These are phyloP conservation scores for Trichonephila inaurata DNA, from an alignment of 1,140 invertebrate species.

Conservation along the genomic window DNA sequence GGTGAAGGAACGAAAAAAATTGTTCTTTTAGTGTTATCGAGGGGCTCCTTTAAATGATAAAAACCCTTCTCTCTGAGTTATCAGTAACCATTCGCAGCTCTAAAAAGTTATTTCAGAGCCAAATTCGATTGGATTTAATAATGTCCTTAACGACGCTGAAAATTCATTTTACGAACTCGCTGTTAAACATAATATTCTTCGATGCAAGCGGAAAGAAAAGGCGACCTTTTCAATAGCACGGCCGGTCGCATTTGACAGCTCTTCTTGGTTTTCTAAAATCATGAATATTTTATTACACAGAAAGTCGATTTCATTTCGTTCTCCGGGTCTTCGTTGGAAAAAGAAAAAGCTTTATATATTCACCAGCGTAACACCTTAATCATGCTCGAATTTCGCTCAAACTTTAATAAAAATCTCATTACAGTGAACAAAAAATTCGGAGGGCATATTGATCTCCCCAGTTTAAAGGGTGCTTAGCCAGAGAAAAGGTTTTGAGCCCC, in stretches of 20 bases:
- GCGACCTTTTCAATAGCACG: conserved; percentile 17
- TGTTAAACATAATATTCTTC: conserved; percentile 37
- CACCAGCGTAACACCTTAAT: conserved; percentile 58
- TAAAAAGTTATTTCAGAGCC: conserved; percentile 34
- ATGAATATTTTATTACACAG: conserved; percentile 70
- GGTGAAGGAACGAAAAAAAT: too few relatives aligned
- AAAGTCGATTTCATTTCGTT: conserved; percentile 64
- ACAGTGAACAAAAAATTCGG: conserved; percentile 31
- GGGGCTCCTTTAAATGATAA: neutral
- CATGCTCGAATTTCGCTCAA: conserved; percentile 58
- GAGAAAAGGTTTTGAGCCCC: neutral
- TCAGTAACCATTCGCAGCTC: neutral
- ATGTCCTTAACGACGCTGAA: conserved; percentile 18
- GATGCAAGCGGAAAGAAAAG: neutral
- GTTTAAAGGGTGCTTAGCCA: conserved; percentile 10
- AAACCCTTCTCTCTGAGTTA: neutral
- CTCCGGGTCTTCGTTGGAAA: neutral
- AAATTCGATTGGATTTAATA: conserved; percentile 25
- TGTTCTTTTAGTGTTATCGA: neutral
- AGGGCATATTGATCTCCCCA: neutral
- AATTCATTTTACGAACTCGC: conserved; percentile 31
- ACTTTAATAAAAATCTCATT: conserved; percentile 74
- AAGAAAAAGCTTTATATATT: conserved; percentile 48
- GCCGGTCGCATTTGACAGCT: conserved; percentile 46
- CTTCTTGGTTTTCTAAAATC: conserved; percentile 50